Percentiles rank a stretch among this genome's conserved stretches.
Evolutionary conservation across 2,797 vertebrate genomes (phyloP).

Genomic region (Cichlasoma orientale): DNA sequence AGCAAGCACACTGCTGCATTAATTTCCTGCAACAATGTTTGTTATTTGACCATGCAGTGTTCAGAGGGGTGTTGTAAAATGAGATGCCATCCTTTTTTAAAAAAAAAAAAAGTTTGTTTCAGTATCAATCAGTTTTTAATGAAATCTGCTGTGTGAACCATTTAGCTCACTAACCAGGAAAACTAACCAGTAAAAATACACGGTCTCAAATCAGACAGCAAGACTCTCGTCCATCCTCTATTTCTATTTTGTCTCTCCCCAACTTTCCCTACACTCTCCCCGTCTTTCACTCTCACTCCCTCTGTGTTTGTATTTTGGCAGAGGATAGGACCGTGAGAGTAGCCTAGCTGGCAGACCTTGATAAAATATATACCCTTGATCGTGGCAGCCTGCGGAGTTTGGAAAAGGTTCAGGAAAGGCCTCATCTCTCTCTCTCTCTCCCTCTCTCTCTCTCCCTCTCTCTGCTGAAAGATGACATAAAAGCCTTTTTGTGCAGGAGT

Average conservation of each 20-base stretch:
- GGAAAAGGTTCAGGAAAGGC: conserved; percentile 88
- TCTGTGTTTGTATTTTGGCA: conserved; percentile 63
- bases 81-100: conserved; percentile 3
- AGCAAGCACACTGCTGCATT: conserved; percentile 18
- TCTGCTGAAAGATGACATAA: conserved; percentile 59
- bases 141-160: conserved; percentile 38
- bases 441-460: conserved; percentile 39
- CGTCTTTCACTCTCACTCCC: conserved; percentile 30
- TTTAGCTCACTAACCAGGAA: conserved; percentile 14
- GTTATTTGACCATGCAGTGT: conserved; percentile 6
- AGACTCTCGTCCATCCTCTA: neutral
- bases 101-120: conserved; percentile 6
- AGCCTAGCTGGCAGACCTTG: conserved; percentile 91
- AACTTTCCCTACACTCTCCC: conserved; percentile 24
- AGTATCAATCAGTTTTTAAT: conserved; percentile 7
- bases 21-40: conserved; percentile 36
- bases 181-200: conserved; percentile 36
- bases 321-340: conserved; percentile 80
- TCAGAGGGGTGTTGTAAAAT: conserved; percentile 9
- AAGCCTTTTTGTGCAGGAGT: conserved; percentile 56
- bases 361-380: conserved; percentile 87
- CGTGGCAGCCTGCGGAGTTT: conserved; percentile 87
- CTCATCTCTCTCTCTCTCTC: conserved; percentile 49
- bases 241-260: conserved; percentile 23
- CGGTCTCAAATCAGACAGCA: conserved; percentile 29